A percentile compares a stretch with the other conserved stretches of the same genome.
Evolutionary conservation across 1,140 invertebrate genomes (phyloP).

Genomic region (Drusus annulatus): DNA sequence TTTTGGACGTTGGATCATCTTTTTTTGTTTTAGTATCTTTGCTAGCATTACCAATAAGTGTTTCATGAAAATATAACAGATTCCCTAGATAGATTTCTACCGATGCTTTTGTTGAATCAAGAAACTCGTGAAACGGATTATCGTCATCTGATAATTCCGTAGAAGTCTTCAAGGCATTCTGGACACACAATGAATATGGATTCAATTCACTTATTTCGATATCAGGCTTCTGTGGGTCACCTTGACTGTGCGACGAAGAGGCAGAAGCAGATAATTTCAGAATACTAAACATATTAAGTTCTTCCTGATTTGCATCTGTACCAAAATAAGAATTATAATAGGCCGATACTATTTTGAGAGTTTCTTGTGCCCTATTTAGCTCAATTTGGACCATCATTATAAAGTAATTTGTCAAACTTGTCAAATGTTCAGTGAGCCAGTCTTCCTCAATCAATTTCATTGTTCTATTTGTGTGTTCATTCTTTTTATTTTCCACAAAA

Average conservation of each 20-base stretch:
- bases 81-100: conserved; percentile 6
- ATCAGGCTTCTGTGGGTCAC: neutral
- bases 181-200: neutral
- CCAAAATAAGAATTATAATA: conserved; percentile 34
- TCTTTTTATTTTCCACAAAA: conserved; percentile 7
- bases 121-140: conserved; percentile 28
- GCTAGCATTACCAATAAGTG: conserved; percentile 16
- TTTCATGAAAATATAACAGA: conserved; percentile 25
- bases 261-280: conserved; percentile 7
- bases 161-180: conserved; percentile 22
- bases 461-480: neutral
- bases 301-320: neutral
- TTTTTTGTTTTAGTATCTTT: conserved; percentile 4
- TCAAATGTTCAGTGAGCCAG: conserved; percentile 23
- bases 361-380: conserved; percentile 37
- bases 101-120: conserved; percentile 13
- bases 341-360: conserved; percentile 16
- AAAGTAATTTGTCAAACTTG: conserved; percentile 8
- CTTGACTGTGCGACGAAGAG: neutral
- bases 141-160: conserved; percentile 1
- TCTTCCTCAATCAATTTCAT: conserved; percentile 14
- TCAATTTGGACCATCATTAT: conserved; percentile 33
- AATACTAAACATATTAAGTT: conserved; percentile 23
- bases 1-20: neutral
- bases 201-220: neutral